Evolutionary conservation across 2,113 vertebrate genomes (phyloP), one percentile per base, ranked within the genome.

Genomic region (Pagrus major): DNA sequence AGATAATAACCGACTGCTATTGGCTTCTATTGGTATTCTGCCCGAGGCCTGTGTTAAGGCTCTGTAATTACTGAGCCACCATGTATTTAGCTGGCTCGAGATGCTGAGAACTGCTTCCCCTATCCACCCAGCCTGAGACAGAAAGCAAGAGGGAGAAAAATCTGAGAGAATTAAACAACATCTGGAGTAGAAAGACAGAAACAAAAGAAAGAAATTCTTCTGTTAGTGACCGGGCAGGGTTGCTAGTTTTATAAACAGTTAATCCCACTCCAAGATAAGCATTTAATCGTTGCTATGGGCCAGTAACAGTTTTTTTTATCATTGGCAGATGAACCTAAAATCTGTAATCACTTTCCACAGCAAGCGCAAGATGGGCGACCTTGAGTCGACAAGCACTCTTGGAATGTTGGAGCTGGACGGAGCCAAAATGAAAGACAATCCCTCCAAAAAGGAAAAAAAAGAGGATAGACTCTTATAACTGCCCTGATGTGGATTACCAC

Each of bases 21-120:
- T 90, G 84, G 87, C 64, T 81, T 85, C 71, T 69, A 76, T 89
- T 88, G 89, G 85, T 87, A 84, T 86, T 86, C 86, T 84, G 88
- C 91, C 82, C 39, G 23, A 25, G 85, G 91, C 85, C 78, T 89
- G 86, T 92, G 90, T 87, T 84, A 88, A 71, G 71, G 81, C 89
- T 89, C 90, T 93, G 81, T 92, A 93, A 93, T 93, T 93, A 93
- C 84, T 64, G 67, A 88, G 81, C 86, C 91, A 91, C 79, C 87
- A 88, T 92, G 91, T 91, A 93, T 86, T 93, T 91, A 92, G 79
- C 80, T 90, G 89, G 89, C 86, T 84, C 65, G 46, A 82, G 80
- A 88, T 60, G 27, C 85, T 90, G 85, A 85, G 82, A 88, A 72
- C 80, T 49, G 76, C 69, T 89, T 85, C 82, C 79, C 77, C 81